A percentile compares a stretch with the other conserved stretches of the same genome.
Evolutionary conservation across 2,113 vertebrate species (phyloP).

Genomic region (Rissa tridactyla): DNA sequence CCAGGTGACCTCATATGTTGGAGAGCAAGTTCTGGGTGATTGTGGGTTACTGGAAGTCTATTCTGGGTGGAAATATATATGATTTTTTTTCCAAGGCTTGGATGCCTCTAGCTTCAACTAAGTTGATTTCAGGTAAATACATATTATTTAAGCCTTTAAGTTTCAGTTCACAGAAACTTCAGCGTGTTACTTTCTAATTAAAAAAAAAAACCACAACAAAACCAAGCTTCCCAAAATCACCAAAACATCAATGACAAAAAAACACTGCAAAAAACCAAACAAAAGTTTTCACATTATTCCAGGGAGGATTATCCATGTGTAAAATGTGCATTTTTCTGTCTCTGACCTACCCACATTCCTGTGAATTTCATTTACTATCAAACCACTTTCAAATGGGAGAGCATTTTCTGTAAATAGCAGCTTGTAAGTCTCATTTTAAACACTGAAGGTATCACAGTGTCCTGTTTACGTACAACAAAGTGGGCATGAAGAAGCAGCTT

Average conservation of each 20-base stretch:
- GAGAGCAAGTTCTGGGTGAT: constrained; percentile 31
- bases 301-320: background rate
- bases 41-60: constrained; percentile 45
- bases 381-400: background rate
- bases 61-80: background rate
- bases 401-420: background rate
- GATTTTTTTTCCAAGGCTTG: background rate
- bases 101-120: background rate
- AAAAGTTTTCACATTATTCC: background rate
- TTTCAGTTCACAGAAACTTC: background rate
- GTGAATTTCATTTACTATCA: background rate
- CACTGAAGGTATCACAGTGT: background rate
- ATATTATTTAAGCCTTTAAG: background rate
- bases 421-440: background rate
- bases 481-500: background rate
- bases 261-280: background rate
- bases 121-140: background rate
- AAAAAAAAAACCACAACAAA: background rate
- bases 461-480: background rate
- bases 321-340: background rate
- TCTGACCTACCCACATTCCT: background rate
- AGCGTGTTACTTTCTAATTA: background rate
- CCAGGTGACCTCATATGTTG: constrained; percentile 53
- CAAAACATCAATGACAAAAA: background rate
- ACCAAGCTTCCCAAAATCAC: too few relatives aligned